Evolutionary conservation across 2,113 vertebrate species (phyloP), one percentile per base, ranked within the genome.

Genomic region (Myiagra hebetior): DNA sequence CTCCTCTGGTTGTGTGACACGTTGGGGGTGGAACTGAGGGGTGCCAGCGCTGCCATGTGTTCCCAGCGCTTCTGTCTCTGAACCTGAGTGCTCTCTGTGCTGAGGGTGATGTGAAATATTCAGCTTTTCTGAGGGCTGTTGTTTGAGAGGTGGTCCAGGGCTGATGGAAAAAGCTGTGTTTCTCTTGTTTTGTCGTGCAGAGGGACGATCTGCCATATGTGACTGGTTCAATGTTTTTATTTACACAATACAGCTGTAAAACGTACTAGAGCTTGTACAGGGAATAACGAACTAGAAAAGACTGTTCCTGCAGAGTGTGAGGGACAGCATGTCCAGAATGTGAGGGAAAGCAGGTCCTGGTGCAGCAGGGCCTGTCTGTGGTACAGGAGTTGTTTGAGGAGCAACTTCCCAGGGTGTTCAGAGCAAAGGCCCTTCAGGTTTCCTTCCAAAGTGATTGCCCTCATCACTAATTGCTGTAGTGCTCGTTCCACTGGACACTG

Each of bases 21-120:
- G 28, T 21, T 20, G 11, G 13, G 52, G 30, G 15, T 37, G 56
- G 46, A 39, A 33, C 7, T 28, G 64, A 55, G 56, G 52, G 49
- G 26, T 85, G 53, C 65, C 74, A 44, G 1, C 26, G 0, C 5
- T 42, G 14, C 13, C 55, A 13, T 0, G 0, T 2, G 1, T 35
- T 56, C 31, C 37, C 31, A 18, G 0, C 4, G 0, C 49, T 60
- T 35, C 31, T 64, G 8, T 19, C 39, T 49, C 72, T 19, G 60
- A 64, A 44, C 42, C n/a, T 18, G 37, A 68, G 73, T 6, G 13
- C 37, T 46, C 73, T 56, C 53, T 44, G 49, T 42, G 2, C 68
- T 23, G 33, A 47, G 56, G 31, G 14, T 39, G 49, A 27, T 67
- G 50, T 1, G 7, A 37, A 69, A 53, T 20, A 50, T 3, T 57